phyloP scores from a whole-genome alignment of 2,113 vertebrate genomes.

The Tonatia bakeri region DNA sequence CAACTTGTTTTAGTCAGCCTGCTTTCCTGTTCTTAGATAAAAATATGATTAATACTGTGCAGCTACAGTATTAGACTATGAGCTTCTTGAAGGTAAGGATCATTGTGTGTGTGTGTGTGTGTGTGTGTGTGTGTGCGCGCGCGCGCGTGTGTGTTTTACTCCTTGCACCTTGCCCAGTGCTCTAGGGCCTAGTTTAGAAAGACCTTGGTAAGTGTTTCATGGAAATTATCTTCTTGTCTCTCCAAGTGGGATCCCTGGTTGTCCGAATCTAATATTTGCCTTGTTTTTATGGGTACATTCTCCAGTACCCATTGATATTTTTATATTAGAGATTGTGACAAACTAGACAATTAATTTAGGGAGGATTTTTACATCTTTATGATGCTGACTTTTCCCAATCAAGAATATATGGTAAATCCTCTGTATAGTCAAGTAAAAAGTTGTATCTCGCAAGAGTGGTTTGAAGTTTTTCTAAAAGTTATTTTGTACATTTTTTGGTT shows the following conservation, averaged over 20 bases:
- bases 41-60: not conserved
- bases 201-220: not conserved
- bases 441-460: not conserved
- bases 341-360: not conserved
- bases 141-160: not conserved
- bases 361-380: not conserved
- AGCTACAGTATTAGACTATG: not conserved
- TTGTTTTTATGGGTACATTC: not conserved
- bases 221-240: not conserved
- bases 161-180: not conserved
- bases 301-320: not conserved
- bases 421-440: not conserved
- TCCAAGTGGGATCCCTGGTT: not conserved
- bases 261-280: not conserved
- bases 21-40: not conserved
- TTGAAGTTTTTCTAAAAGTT: not conserved
- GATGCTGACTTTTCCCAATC: not conserved
- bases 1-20: not conserved
- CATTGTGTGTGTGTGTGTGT: not conserved
- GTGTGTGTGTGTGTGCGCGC: not conserved
- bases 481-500: constrained; percentile 4
- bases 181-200: not conserved
- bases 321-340: not conserved
- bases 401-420: not conserved
- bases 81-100: not conserved